These are phyloP conservation scores for Cydia amplana DNA, from an alignment of 1,140 invertebrate genomes.

Conservation along the genomic window DNA sequence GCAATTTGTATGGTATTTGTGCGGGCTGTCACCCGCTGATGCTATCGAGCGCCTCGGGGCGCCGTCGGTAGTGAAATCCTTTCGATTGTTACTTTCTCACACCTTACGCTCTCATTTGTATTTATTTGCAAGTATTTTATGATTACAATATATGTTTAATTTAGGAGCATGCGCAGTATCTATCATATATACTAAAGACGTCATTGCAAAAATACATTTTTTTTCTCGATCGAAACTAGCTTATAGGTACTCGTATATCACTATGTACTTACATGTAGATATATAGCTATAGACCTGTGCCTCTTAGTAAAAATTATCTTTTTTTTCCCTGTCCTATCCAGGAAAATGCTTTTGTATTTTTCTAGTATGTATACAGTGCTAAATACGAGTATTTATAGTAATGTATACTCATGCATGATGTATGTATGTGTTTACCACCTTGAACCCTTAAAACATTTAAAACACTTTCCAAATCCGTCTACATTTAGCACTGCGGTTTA, in stretches of 20 bases:
- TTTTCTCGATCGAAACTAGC: too few relatives aligned
- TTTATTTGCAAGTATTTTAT: constrained; percentile 35
- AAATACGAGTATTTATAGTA: too few relatives aligned
- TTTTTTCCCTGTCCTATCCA: too few relatives aligned
- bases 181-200: too few relatives aligned
- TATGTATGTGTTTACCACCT: not conserved
- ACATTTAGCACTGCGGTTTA: constrained; percentile 36
- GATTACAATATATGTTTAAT: constrained; percentile 4
- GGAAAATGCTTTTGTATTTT: too few relatives aligned
- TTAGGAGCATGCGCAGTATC: not conserved
- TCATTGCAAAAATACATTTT: too few relatives aligned
- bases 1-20: constrained; percentile 78
- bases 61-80: constrained; percentile 59
- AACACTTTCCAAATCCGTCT: constrained; percentile 2
- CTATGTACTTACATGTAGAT: too few relatives aligned
- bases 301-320: too few relatives aligned
- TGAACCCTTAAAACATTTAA: not conserved
- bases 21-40: constrained; percentile 76
- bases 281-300: too few relatives aligned
- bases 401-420: not conserved
- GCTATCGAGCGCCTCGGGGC: constrained; percentile 69
- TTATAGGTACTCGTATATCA: too few relatives aligned
- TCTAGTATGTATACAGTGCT: too few relatives aligned
- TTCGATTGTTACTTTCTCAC: constrained; percentile 70
- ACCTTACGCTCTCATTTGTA: constrained; percentile 54